These are phyloP conservation scores for Lepas anatifera DNA, from an alignment of 2,888 invertebrate species.

Conservation along the genomic window DNA sequence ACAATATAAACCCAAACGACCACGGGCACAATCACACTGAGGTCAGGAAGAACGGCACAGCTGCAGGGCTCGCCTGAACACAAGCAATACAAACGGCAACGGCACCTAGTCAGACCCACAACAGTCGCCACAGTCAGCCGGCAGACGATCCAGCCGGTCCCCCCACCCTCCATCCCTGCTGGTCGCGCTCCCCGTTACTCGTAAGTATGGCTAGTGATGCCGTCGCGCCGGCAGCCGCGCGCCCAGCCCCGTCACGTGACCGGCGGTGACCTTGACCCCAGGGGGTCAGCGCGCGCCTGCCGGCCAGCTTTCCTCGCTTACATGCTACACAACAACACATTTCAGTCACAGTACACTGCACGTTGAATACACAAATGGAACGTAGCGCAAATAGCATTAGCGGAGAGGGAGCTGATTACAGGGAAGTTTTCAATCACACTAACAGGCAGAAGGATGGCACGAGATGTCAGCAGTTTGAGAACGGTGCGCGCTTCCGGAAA, in stretches of 20 bases:
- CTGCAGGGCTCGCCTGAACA: background rate
- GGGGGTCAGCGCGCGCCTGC: background rate
- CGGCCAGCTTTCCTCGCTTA: conserved; percentile 6
- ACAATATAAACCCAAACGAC: too few species aligned
- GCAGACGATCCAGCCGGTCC: background rate
- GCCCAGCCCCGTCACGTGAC: background rate
- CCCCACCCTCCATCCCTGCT: background rate
- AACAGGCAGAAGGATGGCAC: too few species aligned
- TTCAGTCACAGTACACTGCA: too few species aligned
- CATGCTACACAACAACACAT: background rate
- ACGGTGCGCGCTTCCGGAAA: too few species aligned
- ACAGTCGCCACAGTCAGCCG: background rate
- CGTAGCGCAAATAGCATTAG: too few species aligned
- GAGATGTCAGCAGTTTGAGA: too few species aligned
- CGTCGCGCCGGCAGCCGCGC: background rate
- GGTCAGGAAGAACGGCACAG: background rate
- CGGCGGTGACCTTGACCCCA: too few species aligned
- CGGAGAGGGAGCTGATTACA: too few species aligned
- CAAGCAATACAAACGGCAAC: background rate
- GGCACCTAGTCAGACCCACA: background rate
- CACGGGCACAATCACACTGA: too few species aligned
- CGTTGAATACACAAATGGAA: too few species aligned
- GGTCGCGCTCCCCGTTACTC: background rate
- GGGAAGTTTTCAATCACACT: too few species aligned
- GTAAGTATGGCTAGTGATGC: conserved; percentile 7